phyloP scores from a whole-genome alignment of 2,797 vertebrate species.

The Graptemys geographica region DNA sequence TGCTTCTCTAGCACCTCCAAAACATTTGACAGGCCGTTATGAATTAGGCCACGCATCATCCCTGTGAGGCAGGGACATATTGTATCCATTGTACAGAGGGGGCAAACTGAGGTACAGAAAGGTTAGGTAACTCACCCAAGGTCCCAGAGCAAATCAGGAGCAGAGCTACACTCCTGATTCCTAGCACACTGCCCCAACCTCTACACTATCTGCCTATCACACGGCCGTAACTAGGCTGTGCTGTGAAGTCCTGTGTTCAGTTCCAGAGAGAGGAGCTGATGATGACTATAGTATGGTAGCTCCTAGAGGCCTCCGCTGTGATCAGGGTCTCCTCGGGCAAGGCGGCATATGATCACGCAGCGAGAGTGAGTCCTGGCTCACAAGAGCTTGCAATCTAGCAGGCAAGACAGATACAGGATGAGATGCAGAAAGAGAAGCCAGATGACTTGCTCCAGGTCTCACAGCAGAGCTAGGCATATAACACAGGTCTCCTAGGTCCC shows the following conservation, averaged over 20 bases:
- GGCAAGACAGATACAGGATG: background rate
- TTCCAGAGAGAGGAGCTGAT: background rate
- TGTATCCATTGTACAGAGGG: background rate
- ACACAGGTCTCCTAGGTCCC: background rate
- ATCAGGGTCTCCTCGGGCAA: background rate
- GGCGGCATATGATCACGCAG: rapidly evolving
- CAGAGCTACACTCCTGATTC: background rate
- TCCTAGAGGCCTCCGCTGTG: background rate
- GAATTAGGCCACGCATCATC: background rate
- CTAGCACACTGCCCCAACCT: background rate
- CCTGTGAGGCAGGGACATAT: background rate
- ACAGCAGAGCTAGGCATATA: background rate
- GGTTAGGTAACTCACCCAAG: background rate
- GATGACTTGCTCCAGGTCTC: background rate
- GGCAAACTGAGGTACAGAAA: background rate
- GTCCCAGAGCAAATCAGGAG: background rate
- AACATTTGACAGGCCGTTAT: background rate
- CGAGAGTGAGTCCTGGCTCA: background rate
- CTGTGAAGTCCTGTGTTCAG: background rate
- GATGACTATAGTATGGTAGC: background rate
- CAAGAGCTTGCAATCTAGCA: background rate
- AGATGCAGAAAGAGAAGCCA: background rate
- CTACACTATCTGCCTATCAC: background rate
- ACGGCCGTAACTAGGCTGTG: background rate
- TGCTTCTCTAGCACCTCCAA: background rate